Conservation (phyloP, 1,140 invertebrate genomes). For the Adelges cooleyi region DNA sequence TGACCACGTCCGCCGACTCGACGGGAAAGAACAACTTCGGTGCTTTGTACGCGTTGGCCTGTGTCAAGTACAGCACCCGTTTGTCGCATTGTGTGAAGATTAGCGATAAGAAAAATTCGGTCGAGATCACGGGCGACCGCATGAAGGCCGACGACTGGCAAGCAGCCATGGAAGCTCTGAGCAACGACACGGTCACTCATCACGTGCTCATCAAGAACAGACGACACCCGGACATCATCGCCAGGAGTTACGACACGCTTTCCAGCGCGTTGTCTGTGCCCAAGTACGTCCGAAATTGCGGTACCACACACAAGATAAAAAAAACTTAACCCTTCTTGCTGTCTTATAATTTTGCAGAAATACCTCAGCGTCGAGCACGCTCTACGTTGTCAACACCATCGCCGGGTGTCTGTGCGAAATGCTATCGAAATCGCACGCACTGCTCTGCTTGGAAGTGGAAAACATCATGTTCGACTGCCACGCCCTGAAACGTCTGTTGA, state of each 20-base stretch:
- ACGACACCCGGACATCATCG: slow-evolving; percentile 31
- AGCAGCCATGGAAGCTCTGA: slow-evolving; percentile 52
- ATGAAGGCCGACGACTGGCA: slow-evolving; percentile 56
- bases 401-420: slow-evolving; percentile 42
- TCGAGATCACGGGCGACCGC: slow-evolving; percentile 40
- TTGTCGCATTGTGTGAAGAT: background rate
- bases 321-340: no score
- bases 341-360: slow-evolving; percentile 1
- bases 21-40: no score
- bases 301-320: no score
- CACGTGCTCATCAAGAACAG: slow-evolving; percentile 43
- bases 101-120: background rate
- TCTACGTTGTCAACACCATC: slow-evolving; percentile 36
- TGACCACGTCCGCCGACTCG: no score
- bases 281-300: background rate
- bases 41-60: background rate
- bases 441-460: slow-evolving; percentile 48
- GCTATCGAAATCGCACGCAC: slow-evolving; percentile 42
- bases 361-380: slow-evolving; percentile 35
- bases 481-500: background rate
- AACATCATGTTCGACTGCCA: slow-evolving; percentile 50
- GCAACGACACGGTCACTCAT: slow-evolving; percentile 50
- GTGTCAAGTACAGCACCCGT: background rate
- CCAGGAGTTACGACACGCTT: background rate
- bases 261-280: background rate